phyloP scores from a whole-genome alignment of 2,113 vertebrate genomes.

The Mixornis gularis region DNA sequence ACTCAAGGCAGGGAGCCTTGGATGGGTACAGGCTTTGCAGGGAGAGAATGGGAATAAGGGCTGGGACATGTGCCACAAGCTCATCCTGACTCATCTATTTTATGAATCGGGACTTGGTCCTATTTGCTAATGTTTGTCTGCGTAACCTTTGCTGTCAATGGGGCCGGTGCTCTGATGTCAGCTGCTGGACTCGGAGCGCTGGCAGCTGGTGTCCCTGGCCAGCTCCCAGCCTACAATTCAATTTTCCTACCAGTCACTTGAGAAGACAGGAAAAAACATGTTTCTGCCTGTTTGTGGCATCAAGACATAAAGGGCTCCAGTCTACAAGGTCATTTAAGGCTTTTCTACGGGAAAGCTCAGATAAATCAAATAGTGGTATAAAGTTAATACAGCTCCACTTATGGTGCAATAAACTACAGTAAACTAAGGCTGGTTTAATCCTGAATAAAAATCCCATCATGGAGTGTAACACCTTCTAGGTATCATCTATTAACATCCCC shows the following conservation, averaged over 20 bases:
- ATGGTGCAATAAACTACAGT: neutral
- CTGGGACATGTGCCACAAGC: neutral
- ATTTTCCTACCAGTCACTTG: constrained; percentile 2
- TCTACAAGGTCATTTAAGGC: neutral
- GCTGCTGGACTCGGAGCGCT: neutral
- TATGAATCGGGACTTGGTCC: constrained; percentile 11
- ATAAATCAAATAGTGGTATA: neutral
- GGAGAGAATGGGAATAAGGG: neutral
- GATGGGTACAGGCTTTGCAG: neutral
- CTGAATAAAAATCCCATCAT: neutral
- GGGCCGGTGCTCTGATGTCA: neutral
- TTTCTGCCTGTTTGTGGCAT: neutral
- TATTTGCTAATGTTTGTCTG: neutral
- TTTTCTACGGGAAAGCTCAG: neutral
- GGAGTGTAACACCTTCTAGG: neutral
- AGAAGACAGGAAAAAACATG: neutral
- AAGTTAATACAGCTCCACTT: neutral
- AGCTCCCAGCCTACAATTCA: constrained; percentile 17
- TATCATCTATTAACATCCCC: fast-evolving
- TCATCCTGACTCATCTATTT: neutral
- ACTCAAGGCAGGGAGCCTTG: neutral
- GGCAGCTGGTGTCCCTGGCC: constrained; percentile 39
- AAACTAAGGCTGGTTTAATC: neutral
- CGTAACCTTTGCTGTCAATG: neutral
- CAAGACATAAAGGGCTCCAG: neutral